Evolutionary conservation across 2,113 vertebrate species (phyloP).

Genomic region (Ochotona curzoniae): DNA sequence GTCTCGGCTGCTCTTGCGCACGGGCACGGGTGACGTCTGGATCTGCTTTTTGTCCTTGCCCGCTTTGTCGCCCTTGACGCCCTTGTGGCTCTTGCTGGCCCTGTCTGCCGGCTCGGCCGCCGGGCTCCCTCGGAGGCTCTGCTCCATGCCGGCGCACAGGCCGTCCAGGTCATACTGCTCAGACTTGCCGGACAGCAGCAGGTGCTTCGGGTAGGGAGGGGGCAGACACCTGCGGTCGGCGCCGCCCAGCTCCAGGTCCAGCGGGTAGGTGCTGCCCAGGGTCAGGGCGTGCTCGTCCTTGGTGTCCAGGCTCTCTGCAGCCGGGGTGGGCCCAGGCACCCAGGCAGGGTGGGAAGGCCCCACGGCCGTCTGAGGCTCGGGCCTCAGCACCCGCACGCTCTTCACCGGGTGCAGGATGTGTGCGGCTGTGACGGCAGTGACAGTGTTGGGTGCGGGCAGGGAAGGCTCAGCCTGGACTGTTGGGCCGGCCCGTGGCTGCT

Average conservation of each 20-base stretch:
- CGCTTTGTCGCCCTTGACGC: constrained; percentile 90
- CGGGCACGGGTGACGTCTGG: constrained; percentile 96
- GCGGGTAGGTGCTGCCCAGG: constrained; percentile 85
- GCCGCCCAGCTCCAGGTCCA: constrained; percentile 87
- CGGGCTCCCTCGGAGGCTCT: constrained; percentile 84
- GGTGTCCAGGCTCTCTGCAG: constrained; percentile 82
- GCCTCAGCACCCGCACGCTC: constrained; percentile 96
- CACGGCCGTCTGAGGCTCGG: constrained; percentile 97
- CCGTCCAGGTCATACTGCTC: constrained; percentile 88
- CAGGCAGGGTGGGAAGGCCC: constrained; percentile 96
- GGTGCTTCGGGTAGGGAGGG: constrained; percentile 95
- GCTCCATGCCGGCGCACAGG: constrained; percentile 86
- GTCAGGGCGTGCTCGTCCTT: constrained; percentile 89
- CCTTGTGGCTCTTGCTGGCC: constrained; percentile 90
- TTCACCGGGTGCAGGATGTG: constrained; percentile 98
- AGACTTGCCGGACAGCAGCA: constrained; percentile 87
- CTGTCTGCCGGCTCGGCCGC: constrained; percentile 82
- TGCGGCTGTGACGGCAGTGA: constrained; percentile 95
- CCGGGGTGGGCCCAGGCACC: constrained; percentile 89
- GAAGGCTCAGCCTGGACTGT: constrained; percentile 90
- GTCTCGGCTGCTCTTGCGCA: constrained; percentile 93
- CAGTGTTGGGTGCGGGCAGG: constrained; percentile 92
- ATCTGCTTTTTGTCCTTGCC: constrained; percentile 98
- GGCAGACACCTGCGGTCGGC: constrained; percentile 94
- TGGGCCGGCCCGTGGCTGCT: constrained; percentile 89